A percentile compares a stretch with the other conserved stretches of the same genome.
These are phyloP conservation scores for Drosophila subsilvestris DNA, from an alignment of 2,888 invertebrate species.

Conservation along the genomic window DNA sequence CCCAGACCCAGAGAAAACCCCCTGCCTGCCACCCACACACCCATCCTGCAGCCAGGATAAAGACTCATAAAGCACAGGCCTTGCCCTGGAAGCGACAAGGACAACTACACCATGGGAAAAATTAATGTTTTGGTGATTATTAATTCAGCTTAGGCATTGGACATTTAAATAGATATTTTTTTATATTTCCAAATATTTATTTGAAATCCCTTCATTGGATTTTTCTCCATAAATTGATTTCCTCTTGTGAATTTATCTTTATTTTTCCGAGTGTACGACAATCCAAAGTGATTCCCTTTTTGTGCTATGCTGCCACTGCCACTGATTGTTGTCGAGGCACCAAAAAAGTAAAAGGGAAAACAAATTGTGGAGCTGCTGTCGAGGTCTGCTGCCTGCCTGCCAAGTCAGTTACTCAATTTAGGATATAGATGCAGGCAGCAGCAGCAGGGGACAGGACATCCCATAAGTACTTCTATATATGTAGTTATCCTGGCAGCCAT, in stretches of 20 bases:
- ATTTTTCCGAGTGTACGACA: slow-evolving; percentile 26
- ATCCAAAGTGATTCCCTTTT: slow-evolving; percentile 66
- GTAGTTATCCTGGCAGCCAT: slow-evolving; percentile 2
- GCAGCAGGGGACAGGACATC: neutral
- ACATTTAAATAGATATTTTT: neutral
- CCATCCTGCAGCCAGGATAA: neutral
- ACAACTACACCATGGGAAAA: slow-evolving; percentile 48
- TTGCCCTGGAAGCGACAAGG: slow-evolving; percentile 62
- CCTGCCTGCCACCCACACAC: neutral
- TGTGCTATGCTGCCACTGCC: slow-evolving; percentile 38
- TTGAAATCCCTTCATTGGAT: no score
- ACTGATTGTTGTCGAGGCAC: slow-evolving; percentile 14
- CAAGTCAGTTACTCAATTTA: slow-evolving; percentile 48
- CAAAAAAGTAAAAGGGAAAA: slow-evolving; percentile 26
- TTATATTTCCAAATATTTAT: neutral
- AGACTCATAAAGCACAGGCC: slow-evolving; percentile 39
- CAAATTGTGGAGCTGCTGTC: slow-evolving; percentile 49
- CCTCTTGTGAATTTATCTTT: neutral
- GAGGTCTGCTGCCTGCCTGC: slow-evolving; percentile 7
- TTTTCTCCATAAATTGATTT: neutral
- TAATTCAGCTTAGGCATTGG: neutral
- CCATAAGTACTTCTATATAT: slow-evolving; percentile 3
- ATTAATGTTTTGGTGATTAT: neutral
- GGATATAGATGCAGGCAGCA: neutral
- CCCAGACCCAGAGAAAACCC: neutral